Evolutionary conservation across 1,140 invertebrate species (phyloP).

Genomic region (Coelopa frigida): DNA sequence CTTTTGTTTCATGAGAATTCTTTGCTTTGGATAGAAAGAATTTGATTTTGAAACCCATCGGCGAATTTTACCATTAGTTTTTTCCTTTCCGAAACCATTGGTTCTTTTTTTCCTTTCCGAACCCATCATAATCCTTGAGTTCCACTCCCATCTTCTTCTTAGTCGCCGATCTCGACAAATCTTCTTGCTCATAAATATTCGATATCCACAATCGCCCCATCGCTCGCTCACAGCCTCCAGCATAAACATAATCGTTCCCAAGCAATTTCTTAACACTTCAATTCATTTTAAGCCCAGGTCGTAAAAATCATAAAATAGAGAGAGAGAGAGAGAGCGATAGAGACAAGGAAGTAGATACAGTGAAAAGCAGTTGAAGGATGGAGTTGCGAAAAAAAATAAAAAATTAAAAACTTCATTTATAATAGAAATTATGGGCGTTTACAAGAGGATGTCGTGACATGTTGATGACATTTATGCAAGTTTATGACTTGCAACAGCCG

Average conservation of each 20-base stretch:
- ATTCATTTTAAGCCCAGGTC: too few species aligned
- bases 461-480: slow-evolving; percentile 10
- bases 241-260: neutral
- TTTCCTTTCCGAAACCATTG: too few species aligned
- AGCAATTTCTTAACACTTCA: neutral
- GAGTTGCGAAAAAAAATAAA: neutral
- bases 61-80: too few species aligned
- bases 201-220: slow-evolving; percentile 2
- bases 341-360: neutral
- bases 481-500: slow-evolving; percentile 1
- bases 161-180: too few species aligned
- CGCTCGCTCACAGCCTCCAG: neutral
- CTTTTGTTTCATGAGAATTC: too few species aligned
- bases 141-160: too few species aligned
- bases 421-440: slow-evolving; percentile 10
- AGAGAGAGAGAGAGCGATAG: too few species aligned
- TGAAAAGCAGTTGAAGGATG: neutral
- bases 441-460: slow-evolving; percentile 10
- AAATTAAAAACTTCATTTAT: neutral
- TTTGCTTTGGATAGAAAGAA: too few species aligned
- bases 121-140: too few species aligned
- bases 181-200: neutral
- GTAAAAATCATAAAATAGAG: too few species aligned
- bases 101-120: too few species aligned
- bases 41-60: too few species aligned